phyloP scores from a whole-genome alignment of 1,140 invertebrate genomes.

The Agrypnia vestita region DNA sequence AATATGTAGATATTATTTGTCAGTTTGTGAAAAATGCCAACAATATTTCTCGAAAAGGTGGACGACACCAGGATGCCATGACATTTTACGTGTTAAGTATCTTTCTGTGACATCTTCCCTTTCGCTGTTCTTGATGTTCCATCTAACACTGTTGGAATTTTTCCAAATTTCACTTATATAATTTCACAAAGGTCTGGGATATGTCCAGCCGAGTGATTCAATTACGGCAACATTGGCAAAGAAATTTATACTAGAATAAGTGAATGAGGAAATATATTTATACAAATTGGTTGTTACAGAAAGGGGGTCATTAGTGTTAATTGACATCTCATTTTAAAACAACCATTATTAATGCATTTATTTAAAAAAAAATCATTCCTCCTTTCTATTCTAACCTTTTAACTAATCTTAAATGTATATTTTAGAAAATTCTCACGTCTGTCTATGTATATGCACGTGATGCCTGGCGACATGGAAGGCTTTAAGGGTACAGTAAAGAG shows the following conservation, averaged over 20 bases:
- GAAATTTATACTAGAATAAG: background rate
- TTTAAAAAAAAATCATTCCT: background rate
- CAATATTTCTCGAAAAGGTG: background rate
- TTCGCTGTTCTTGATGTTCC: constrained; percentile 23
- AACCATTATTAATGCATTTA: background rate
- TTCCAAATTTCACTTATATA: constrained; percentile 44
- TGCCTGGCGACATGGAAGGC: no score
- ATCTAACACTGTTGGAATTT: constrained; percentile 45
- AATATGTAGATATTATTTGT: no score
- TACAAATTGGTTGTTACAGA: constrained; percentile 30
- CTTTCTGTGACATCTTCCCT: constrained; percentile 42
- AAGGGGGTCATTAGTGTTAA: background rate
- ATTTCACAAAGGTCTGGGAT: constrained; percentile 47
- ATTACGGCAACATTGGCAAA: constrained; percentile 19
- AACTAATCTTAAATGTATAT: background rate
- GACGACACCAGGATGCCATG: constrained; percentile 6
- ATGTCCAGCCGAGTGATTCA: constrained; percentile 23
- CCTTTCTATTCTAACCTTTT: background rate
- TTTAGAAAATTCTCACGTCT: no score
- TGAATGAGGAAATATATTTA: constrained; percentile 9
- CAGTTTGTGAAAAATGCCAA: no score
- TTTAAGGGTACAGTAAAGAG: no score
- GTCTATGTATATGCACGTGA: no score
- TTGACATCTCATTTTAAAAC: background rate
- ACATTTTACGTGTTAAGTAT: constrained; percentile 35